Percentiles rank a stretch among this genome's conserved stretches.
These are phyloP conservation scores for Phymatocera aterrima DNA, from an alignment of 2,888 invertebrate species.

Conservation along the genomic window DNA sequence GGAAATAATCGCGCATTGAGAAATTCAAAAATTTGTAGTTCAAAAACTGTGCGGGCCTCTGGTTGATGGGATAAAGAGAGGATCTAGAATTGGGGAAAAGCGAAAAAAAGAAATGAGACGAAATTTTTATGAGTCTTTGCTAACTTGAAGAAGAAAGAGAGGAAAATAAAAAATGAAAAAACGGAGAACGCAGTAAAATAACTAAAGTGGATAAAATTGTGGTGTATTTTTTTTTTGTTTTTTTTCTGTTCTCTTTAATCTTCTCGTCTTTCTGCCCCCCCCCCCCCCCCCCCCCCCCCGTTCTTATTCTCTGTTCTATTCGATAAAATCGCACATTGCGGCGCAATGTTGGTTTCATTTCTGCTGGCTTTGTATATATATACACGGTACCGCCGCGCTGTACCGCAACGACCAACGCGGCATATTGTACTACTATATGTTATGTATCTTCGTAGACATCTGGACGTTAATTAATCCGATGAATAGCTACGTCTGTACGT, in stretches of 20 bases:
- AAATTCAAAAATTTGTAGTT: not conserved
- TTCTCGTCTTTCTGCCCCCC: not conserved
- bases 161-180: not conserved
- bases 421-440: too few relatives aligned
- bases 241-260: not conserved
- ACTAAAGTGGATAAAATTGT: not conserved
- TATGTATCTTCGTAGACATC: conserved; percentile 39
- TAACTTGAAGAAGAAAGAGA: not conserved
- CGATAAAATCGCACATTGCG: conserved; percentile 32
- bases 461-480: conserved; percentile 54
- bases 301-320: conserved; percentile 30
- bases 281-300: conserved; percentile 12
- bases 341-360: conserved; percentile 42
- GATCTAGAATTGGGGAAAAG: not conserved
- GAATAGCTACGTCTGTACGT: conserved; percentile 44
- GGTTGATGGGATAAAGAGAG: too few relatives aligned
- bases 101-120: not conserved
- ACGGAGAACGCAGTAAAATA: not conserved
- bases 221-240: not conserved
- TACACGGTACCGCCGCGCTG: not conserved
- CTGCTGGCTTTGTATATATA: too few relatives aligned
- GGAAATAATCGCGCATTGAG: too few relatives aligned
- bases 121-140: not conserved
- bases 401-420: too few relatives aligned
- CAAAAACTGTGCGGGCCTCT: not conserved